These are phyloP conservation scores for Theristicus caerulescens DNA, from an alignment of 2,113 vertebrate genomes.

Conservation along the genomic window DNA sequence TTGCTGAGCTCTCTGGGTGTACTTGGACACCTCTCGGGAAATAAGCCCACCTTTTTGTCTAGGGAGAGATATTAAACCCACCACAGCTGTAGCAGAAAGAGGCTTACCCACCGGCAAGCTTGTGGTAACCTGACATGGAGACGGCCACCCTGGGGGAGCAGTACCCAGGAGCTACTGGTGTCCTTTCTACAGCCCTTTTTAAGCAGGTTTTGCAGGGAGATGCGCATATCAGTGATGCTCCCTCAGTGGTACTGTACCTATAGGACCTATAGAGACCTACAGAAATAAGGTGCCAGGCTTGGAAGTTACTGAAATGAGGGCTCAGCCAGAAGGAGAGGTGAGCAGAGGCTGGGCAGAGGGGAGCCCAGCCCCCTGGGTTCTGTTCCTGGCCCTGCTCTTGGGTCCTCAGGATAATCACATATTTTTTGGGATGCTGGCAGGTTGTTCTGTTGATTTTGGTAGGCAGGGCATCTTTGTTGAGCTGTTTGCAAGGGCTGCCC, in stretches of 20 bases:
- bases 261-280: neutral
- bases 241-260: neutral
- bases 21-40: conserved; percentile 39
- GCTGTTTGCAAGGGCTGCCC: neutral
- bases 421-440: neutral
- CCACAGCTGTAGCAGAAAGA: neutral
- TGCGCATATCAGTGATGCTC: fast-evolving
- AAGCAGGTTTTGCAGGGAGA: neutral
- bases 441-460: neutral
- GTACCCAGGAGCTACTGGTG: neutral
- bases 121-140: neutral
- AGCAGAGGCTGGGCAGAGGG: neutral
- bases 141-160: neutral
- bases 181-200: neutral
- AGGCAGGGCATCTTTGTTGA: neutral
- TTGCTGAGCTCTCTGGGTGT: conserved; percentile 7
- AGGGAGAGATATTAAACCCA: neutral
- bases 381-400: neutral
- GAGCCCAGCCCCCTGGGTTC: neutral
- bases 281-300: neutral
- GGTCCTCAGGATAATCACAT: neutral
- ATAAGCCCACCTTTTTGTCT: conserved; percentile 49
- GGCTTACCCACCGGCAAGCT: neutral
- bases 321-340: neutral
- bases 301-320: neutral